Evolutionary conservation across 2,888 invertebrate species (phyloP).

Genomic region (Agonopterix arenella): DNA sequence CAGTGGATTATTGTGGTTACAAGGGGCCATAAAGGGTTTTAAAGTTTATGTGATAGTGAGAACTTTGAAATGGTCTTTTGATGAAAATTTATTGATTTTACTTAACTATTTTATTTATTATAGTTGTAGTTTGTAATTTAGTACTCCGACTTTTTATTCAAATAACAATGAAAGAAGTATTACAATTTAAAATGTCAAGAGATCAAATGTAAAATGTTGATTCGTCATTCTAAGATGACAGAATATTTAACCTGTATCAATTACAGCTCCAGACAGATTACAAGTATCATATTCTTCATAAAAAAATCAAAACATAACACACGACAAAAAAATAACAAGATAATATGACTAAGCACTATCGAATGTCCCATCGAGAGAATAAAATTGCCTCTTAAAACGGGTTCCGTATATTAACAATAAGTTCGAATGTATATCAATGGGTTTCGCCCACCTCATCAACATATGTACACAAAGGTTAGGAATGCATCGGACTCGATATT

Average conservation of each 20-base stretch:
- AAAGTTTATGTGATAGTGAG: conserved; percentile 48
- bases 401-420: conserved; percentile 51
- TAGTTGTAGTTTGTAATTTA: not conserved
- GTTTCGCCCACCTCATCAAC: conserved; percentile 74
- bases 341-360: conserved; percentile 52
- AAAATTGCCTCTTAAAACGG: conserved; percentile 65
- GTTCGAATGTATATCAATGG: conserved; percentile 61
- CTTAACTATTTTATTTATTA: not conserved
- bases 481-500: conserved; percentile 53
- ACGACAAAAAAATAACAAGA: conserved; percentile 29
- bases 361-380: conserved; percentile 56
- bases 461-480: conserved; percentile 66
- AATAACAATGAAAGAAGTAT: too few relatives aligned
- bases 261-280: conserved; percentile 21
- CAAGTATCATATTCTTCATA: conserved; percentile 22
- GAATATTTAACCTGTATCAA: conserved; percentile 13
- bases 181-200: too few relatives aligned
- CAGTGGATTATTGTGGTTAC: conserved; percentile 48
- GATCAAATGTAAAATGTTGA: not conserved
- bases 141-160: too few relatives aligned
- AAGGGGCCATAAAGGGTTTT: conserved; percentile 49
- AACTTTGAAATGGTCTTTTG: conserved; percentile 6
- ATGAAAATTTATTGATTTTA: conserved; percentile 2
- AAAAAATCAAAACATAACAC: conserved; percentile 25
- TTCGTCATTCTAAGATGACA: conserved; percentile 11